Percentiles rank a stretch among this genome's conserved stretches.
phyloP scores from a whole-genome alignment of 2,797 vertebrate genomes.

The Sebastes minor region DNA sequence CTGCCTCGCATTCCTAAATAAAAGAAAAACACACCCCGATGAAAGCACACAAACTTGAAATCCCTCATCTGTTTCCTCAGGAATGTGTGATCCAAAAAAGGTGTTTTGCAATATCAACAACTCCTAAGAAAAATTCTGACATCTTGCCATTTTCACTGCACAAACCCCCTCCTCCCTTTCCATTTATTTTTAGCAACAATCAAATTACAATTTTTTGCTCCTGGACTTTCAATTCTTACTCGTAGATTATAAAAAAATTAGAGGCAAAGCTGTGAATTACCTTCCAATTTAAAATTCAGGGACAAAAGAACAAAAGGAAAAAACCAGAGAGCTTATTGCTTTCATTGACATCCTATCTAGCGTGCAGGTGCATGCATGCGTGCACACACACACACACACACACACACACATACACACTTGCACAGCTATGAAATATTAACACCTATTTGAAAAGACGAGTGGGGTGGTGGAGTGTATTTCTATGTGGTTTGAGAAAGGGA shows the following conservation, averaged over 20 bases:
- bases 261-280: constrained; percentile 9
- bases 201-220: constrained; percentile 18
- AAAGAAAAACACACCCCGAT: constrained; percentile 55
- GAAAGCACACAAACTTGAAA: constrained; percentile 54
- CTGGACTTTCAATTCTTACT: constrained; percentile 9
- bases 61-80: constrained; percentile 50
- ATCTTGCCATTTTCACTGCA: constrained; percentile 14
- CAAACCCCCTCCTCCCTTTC: not conserved
- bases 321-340: constrained; percentile 31
- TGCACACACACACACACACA: not conserved
- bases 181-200: constrained; percentile 33
- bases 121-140: constrained; percentile 22
- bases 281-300: constrained; percentile 21
- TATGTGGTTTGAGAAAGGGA: constrained; percentile 19
- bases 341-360: constrained; percentile 38
- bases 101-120: constrained; percentile 59
- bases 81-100: constrained; percentile 58
- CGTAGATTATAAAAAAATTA: not conserved
- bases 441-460: constrained; percentile 48
- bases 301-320: constrained; percentile 38
- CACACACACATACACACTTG: constrained; percentile 2
- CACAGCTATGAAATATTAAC: constrained; percentile 73
- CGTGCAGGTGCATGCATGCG: not conserved
- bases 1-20: constrained; percentile 48
- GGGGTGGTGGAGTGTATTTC: constrained; percentile 14